Evolutionary conservation across 2,888 invertebrate species (phyloP), one percentile per base, ranked within the genome.

Genomic region (Stratiomys singularior): DNA sequence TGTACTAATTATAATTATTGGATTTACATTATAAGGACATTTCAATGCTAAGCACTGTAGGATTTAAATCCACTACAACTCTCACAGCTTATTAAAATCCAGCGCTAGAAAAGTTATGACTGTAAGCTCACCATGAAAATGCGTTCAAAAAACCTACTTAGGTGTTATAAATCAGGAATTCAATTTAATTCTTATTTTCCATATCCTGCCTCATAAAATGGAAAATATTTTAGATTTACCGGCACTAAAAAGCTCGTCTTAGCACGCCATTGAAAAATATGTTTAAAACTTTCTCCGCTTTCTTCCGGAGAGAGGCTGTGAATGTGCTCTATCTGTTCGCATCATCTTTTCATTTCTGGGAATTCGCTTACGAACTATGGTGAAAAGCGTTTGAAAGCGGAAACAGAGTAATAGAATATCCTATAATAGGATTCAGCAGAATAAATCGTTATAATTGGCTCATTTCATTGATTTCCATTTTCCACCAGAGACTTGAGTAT

Each of bases 381-480:
- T 3, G 52, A 52, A 18, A 7, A 9, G 18, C 7, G 52, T 52
- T 52, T 25, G 27, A 63, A 27, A 9, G 37, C 11, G 27, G 66
- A 66, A 52, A 52, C 52, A 15, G 4, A 72, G 71, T 56, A 27
- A 56, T 66, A 37, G 71, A 52, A 72, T 52, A 37, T 72, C 28
- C 52, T 52, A 72, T 72, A 52, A 72, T 72, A 56, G 71, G 71
- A 72, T 60, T 74, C 74, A 74, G 74, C 52, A 30, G 46, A 74
- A 74, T 74, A 74, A 74, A 74, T 74, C 74, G 60, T 74, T 25
- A 74, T 74, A 60, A 74, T 74, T 74, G 74, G 74, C 74, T 58
- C 58, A 74, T 58, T 74, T 74, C 52, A 74, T 74, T 74, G 60
- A 74, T 58, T 58, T 27, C 25, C 47, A 47, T 69, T 69, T 46